phyloP scores from a whole-genome alignment of 1,140 invertebrate genomes.

The Lysiphlebus fabarum region DNA sequence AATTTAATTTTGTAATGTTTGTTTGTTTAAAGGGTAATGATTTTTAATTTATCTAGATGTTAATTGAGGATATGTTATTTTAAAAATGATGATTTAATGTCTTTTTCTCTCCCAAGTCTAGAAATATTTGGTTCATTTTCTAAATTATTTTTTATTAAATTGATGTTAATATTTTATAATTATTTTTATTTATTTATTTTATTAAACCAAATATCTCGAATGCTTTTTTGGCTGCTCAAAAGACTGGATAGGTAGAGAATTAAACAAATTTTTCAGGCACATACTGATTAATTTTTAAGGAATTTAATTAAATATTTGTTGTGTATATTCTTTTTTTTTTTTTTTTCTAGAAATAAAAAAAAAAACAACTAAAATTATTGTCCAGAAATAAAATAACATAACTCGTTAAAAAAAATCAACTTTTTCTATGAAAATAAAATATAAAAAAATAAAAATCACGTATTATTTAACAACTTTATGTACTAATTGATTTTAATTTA shows the following conservation, averaged over 20 bases:
- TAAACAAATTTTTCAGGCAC: conserved; percentile 53
- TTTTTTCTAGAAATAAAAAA: no score
- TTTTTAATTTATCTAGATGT: no score
- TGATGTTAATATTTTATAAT: conserved; percentile 12
- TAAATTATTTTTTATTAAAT: conserved; percentile 8
- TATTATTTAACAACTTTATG: no score
- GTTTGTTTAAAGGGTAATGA: neutral
- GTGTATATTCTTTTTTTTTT: conserved; percentile 18
- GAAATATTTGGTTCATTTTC: conserved; percentile 6
- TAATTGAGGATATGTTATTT: no score
- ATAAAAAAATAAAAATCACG: no score
- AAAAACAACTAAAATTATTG: no score
- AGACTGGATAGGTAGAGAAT: conserved; percentile 43
- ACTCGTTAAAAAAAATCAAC: no score
- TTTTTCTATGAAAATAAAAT: no score
- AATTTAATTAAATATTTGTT: conserved; percentile 7
- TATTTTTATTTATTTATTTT: conserved; percentile 18
- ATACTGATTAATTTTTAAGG: conserved; percentile 53
- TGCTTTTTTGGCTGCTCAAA: conserved; percentile 44
- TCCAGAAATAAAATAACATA: no score
- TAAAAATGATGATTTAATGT: no score
- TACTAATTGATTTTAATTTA: no score
- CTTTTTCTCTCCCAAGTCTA: no score
- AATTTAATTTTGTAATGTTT: conserved; percentile 40
- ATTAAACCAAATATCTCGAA: conserved; percentile 47